Percentiles rank a stretch among this genome's conserved stretches.
Conservation (phyloP, 2,797 vertebrate species). For the Chrysocyon brachyurus region DNA sequence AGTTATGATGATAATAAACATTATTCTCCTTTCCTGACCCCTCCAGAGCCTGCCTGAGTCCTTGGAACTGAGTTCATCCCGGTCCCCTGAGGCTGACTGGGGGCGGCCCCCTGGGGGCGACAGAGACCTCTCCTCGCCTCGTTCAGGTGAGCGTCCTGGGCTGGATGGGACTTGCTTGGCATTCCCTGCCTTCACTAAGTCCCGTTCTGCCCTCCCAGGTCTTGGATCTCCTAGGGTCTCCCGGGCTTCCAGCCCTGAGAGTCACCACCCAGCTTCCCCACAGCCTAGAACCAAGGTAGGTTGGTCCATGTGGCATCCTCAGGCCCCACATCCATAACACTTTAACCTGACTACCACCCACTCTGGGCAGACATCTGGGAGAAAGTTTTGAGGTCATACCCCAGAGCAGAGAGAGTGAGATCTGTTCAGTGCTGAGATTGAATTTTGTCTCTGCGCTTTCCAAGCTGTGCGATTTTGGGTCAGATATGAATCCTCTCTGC, state of each 20-base stretch:
- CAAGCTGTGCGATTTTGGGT: neutral
- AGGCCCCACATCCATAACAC: rapidly evolving
- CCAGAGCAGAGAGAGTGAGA: neutral
- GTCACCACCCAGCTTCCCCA: neutral
- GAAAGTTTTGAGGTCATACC: neutral
- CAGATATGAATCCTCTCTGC: neutral
- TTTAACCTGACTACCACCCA: neutral
- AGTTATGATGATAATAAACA: no score
- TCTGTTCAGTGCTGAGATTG: neutral
- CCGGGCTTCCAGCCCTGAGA: slow-evolving; percentile 70
- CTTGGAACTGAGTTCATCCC: slow-evolving; percentile 60
- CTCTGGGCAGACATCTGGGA: neutral
- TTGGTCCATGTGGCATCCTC: rapidly evolving
- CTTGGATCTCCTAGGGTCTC: slow-evolving; percentile 60
- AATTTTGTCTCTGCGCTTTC: neutral
- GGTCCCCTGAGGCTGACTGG: slow-evolving; percentile 70
- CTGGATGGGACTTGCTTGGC: neutral
- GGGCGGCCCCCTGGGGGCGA: neutral
- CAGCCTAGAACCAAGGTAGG: slow-evolving; percentile 77
- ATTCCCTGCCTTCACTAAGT: neutral
- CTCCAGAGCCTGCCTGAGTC: slow-evolving; percentile 75
- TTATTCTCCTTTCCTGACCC: neutral
- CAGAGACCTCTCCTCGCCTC: neutral
- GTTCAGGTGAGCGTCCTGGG: slow-evolving; percentile 65
- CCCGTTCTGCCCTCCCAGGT: slow-evolving; percentile 44